Evolutionary conservation across 2,888 invertebrate genomes (phyloP).

Genomic region (Eupelmus urozonus): DNA sequence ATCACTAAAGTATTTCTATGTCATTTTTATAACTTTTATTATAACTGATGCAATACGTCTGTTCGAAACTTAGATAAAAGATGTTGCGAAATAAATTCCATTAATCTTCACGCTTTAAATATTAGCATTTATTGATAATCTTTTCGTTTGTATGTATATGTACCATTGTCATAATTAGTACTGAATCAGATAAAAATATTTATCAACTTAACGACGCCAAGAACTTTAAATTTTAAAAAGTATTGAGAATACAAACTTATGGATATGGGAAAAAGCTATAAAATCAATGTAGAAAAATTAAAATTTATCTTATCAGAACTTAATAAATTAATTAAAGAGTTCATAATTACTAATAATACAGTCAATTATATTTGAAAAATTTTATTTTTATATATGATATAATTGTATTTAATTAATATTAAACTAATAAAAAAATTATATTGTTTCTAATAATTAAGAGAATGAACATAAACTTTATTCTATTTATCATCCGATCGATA

Average conservation of each 20-base stretch:
- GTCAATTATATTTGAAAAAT: no score
- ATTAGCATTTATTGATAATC: constrained; percentile 8
- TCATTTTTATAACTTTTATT: background rate
- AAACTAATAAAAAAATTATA: no score
- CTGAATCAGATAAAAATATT: constrained; percentile 19
- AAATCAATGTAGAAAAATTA: background rate
- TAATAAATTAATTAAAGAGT: no score
- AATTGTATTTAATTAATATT: no score
- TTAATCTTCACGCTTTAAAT: background rate
- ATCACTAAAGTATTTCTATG: background rate
- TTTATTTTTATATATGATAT: no score
- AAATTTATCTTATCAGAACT: background rate
- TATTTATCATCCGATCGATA: no score
- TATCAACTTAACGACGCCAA: background rate
- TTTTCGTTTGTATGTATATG: background rate
- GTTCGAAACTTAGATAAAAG: background rate
- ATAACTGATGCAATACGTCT: no score
- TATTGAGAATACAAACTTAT: background rate
- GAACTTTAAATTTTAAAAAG: no score
- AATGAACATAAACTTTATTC: no score
- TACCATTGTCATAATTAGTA: constrained; percentile 1
- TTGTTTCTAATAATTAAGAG: no score
- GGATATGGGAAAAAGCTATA: background rate
- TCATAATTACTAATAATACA: no score
- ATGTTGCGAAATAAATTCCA: constrained; percentile 2